phyloP scores from a whole-genome alignment of 2,888 invertebrate species.

The Ophion slaviceki region DNA sequence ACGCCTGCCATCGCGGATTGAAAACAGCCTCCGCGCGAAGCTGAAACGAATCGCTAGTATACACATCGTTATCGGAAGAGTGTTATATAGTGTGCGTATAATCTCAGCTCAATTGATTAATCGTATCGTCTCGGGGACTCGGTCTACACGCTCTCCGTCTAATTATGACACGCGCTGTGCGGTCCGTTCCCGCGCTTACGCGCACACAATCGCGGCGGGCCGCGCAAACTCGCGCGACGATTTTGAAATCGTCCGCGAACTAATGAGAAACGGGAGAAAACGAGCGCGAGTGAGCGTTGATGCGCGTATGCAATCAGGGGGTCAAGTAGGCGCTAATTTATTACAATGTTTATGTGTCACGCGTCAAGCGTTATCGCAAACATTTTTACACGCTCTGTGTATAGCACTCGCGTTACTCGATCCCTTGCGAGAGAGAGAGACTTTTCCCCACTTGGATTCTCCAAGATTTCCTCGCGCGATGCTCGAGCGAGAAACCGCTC shows the following conservation, averaged over 20 bases:
- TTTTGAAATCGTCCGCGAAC: slow-evolving; percentile 23
- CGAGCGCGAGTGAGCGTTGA: slow-evolving; percentile 64
- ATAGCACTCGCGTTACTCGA: not conserved
- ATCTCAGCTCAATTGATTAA: slow-evolving; percentile 71
- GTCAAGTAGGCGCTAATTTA: slow-evolving; percentile 83
- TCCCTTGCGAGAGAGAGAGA: not conserved
- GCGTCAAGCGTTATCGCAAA: slow-evolving; percentile 74
- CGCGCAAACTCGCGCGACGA: slow-evolving; percentile 7
- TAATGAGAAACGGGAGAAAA: slow-evolving; percentile 2
- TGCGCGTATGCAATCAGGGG: slow-evolving; percentile 77
- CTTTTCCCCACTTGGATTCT: not conserved
- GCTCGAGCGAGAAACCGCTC: too few species aligned
- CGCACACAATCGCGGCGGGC: not conserved
- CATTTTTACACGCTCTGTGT: slow-evolving; percentile 60
- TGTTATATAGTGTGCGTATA: slow-evolving; percentile 21
- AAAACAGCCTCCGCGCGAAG: not conserved
- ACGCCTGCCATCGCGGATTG: not conserved
- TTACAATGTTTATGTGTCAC: slow-evolving; percentile 83
- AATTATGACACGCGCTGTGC: slow-evolving; percentile 77
- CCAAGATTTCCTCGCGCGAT: not conserved
- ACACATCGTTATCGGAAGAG: slow-evolving; percentile 7
- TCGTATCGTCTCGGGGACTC: slow-evolving; percentile 74
- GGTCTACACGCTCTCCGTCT: slow-evolving; percentile 69
- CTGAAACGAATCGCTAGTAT: not conserved
- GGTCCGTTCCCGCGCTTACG: slow-evolving; percentile 61